Evolutionary conservation across 2,888 invertebrate species (phyloP).

Genomic region (Caenorhabditis sp.): DNA sequence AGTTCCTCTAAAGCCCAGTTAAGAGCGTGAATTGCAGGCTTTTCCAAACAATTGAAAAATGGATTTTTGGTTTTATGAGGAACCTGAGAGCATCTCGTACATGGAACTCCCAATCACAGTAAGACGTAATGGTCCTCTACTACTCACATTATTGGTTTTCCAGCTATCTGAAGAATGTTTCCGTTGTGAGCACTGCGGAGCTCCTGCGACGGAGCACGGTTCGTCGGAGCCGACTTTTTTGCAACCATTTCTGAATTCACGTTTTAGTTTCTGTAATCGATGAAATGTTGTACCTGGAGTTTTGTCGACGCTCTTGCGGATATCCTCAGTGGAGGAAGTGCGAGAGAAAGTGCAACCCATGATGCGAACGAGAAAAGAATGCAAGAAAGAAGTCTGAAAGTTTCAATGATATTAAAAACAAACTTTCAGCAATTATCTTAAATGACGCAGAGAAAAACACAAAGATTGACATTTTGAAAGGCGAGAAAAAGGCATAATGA

Average conservation of each 20-base stretch:
- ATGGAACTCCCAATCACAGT: too few relatives aligned
- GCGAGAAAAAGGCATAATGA: not conserved
- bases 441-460: slow-evolving; percentile 12
- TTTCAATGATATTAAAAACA: too few relatives aligned
- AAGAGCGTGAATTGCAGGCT: slow-evolving; percentile 2
- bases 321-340: slow-evolving; percentile 61
- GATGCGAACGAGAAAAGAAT: not conserved
- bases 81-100: not conserved
- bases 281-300: slow-evolving; percentile 31
- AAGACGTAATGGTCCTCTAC: too few relatives aligned
- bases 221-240: slow-evolving; percentile 18
- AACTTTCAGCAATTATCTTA: not conserved
- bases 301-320: slow-evolving; percentile 44
- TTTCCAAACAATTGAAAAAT: slow-evolving; percentile 4
- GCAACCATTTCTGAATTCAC: slow-evolving; percentile 27
- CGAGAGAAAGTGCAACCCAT: slow-evolving; percentile 69
- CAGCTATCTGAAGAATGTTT: slow-evolving; percentile 52
- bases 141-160: slow-evolving; percentile 58
- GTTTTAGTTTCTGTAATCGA: too few relatives aligned
- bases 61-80: not conserved
- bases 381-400: not conserved
- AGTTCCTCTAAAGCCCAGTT: not conserved
- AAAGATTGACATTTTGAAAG: not conserved
- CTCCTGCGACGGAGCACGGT: slow-evolving; percentile 45
- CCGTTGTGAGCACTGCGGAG: slow-evolving; percentile 52